Evolutionary conservation across 2,797 vertebrate genomes (phyloP).

Genomic region (Rhynchotus rufescens): DNA sequence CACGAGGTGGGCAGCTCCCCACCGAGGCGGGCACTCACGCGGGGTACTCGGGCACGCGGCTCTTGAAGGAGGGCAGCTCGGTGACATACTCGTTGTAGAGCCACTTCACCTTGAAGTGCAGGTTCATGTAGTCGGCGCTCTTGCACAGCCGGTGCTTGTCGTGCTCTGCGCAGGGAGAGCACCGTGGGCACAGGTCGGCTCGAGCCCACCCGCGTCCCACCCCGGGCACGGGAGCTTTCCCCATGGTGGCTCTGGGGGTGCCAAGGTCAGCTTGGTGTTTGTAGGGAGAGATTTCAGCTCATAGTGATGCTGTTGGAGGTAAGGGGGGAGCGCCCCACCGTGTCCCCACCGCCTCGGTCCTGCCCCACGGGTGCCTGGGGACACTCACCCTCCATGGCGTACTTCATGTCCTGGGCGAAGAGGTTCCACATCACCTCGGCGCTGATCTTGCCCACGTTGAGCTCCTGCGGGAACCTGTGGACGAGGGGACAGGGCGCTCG

Average conservation of each 20-base stretch:
- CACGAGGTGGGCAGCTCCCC: neutral
- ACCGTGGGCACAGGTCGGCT: rapidly evolving
- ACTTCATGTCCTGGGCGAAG: conserved; percentile 99
- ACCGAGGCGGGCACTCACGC: conserved; percentile 84
- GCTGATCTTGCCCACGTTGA: conserved; percentile 98
- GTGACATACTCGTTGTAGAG: conserved; percentile 98
- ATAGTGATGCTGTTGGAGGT: neutral
- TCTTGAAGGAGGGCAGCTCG: conserved; percentile 95
- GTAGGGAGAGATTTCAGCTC: neutral
- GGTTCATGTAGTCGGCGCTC: conserved; percentile 99
- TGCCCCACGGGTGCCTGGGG: neutral
- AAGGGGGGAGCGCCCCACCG: neutral
- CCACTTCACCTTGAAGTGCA: conserved; percentile 99
- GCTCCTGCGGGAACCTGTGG: conserved; percentile 95
- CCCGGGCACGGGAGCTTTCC: neutral
- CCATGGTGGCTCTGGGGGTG: neutral
- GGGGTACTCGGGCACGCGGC: conserved; percentile 94
- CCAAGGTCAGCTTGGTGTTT: neutral
- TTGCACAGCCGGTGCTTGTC: conserved; percentile 98
- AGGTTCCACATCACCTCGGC: conserved; percentile 99
- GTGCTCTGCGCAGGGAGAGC: conserved; percentile 83
- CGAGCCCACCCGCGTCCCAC: neutral
- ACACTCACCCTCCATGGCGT: conserved; percentile 96
- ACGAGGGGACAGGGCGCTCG: rapidly evolving
- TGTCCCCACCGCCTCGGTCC: neutral